A percentile compares a stretch with the other conserved stretches of the same genome.
phyloP scores from a whole-genome alignment of 2,797 vertebrate species.

The Pipistrellus pygmaeus region DNA sequence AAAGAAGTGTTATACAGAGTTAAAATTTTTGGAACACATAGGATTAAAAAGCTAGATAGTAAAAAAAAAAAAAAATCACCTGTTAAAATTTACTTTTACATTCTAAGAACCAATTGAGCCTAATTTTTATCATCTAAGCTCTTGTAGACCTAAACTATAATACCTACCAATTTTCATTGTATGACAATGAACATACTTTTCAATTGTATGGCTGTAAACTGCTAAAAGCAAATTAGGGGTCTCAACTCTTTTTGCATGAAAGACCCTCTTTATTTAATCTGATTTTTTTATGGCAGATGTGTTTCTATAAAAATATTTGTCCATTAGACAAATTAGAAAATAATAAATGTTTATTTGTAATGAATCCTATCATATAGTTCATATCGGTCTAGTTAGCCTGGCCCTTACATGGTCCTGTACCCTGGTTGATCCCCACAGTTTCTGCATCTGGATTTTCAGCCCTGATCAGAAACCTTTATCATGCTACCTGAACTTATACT shows the following conservation, averaged over 20 bases:
- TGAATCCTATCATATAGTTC: neutral
- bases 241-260: neutral
- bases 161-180: conserved; percentile 18
- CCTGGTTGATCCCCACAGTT: neutral
- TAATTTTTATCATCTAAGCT: conserved; percentile 22
- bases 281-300: conserved; percentile 34
- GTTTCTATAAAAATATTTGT: conserved; percentile 24
- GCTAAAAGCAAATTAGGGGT: conserved; percentile 41
- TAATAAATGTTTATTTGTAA: conserved; percentile 13
- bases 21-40: neutral
- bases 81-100: conserved; percentile 34
- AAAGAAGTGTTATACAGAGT: neutral
- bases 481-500: neutral
- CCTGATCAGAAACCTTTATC: neutral
- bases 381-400: neutral
- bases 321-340: conserved; percentile 25
- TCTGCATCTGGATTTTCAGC: conserved; percentile 8
- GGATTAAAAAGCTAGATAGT: neutral
- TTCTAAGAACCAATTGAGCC: conserved; percentile 12
- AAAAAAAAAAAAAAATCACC: neutral
- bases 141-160: conserved; percentile 16
- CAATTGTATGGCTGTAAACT: neutral
- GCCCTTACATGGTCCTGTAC: neutral
- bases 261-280: conserved; percentile 40
- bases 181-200: conserved; percentile 11